A percentile compares a stretch with the other conserved stretches of the same genome.
These are phyloP conservation scores for Heterochromis multidens DNA, from an alignment of 2,113 vertebrate genomes.

Conservation along the genomic window DNA sequence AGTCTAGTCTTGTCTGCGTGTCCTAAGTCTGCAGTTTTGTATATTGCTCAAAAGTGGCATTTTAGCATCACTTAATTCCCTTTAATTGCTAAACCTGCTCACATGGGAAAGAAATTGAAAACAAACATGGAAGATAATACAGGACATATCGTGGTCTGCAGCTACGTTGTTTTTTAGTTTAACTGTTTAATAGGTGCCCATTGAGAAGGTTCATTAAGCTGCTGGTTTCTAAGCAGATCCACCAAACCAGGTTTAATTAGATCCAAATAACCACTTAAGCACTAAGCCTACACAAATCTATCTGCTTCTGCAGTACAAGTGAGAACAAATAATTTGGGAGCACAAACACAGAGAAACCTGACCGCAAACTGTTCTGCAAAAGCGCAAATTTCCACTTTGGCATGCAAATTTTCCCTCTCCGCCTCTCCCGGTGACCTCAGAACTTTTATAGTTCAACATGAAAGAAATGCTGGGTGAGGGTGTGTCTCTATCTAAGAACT, in stretches of 20 bases:
- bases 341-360: not conserved
- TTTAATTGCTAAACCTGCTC: not conserved
- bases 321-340: not conserved
- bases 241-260: not conserved
- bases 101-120: not conserved
- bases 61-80: not conserved
- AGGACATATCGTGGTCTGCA: not conserved
- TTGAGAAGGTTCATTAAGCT: not conserved
- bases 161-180: not conserved
- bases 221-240: not conserved
- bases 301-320: not conserved
- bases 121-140: not conserved
- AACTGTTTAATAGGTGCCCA: not conserved
- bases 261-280: not conserved
- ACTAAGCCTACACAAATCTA: not conserved
- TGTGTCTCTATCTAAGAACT: not conserved
- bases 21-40: not conserved
- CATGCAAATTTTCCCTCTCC: slow-evolving; percentile 9
- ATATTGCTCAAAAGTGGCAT: not conserved
- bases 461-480: slow-evolving; percentile 1
- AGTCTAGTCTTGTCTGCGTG: not conserved
- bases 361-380: not conserved
- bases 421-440: not conserved
- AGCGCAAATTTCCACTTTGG: slow-evolving; percentile 22
- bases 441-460: slow-evolving; percentile 49